Evolutionary conservation across 2,888 invertebrate genomes (phyloP), one percentile per base, ranked within the genome.

Genomic region (Lasioglossum vierecki): DNA sequence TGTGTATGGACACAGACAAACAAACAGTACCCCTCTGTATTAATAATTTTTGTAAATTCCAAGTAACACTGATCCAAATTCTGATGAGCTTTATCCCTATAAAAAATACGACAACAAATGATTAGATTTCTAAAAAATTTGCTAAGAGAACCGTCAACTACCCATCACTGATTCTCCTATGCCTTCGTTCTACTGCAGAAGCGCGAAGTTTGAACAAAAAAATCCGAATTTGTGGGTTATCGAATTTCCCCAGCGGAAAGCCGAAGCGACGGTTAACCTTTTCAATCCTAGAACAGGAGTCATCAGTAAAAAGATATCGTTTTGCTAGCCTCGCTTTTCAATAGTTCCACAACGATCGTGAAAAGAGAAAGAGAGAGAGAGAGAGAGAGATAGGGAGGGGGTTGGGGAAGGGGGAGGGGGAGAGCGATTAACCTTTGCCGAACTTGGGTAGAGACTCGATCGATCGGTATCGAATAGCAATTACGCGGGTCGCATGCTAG

Each of bases 401-500:
- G 9, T 41, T 2, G 8, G 0, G 30, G 5, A 15, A 5, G 1
- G 30, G 22, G 35, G 30, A 15, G 22, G 6, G 6, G 6, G 66
- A 35, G 35, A 68, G 35, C 66, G 66, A 60, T 22, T 44, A 73
- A 80, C 30, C 35, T 18, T 71, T 44, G 76, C 22, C 44, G 41
- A n/a, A 49, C 18, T 22, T 22, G 15, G 30, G 39, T 4, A 41
- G 26, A 6, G 35, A 8, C 26, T 6, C 49, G 63, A 79, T 79
- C 79, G 79, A 75, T 76, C 66, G 70, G 68, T 86, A 82, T 85
- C 77, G 82, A 77, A 57, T 79, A 82, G 60, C 79, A 86, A 86
- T 86, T 85, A 86, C 49, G 63, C 41, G 68, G 41, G 18, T 39
- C 46, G 83, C 68, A 46, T 75, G 60, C 72, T 68, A 60, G 46